These are phyloP conservation scores for Microctonus brassicae DNA, from an alignment of 2,888 invertebrate genomes.

Conservation along the genomic window DNA sequence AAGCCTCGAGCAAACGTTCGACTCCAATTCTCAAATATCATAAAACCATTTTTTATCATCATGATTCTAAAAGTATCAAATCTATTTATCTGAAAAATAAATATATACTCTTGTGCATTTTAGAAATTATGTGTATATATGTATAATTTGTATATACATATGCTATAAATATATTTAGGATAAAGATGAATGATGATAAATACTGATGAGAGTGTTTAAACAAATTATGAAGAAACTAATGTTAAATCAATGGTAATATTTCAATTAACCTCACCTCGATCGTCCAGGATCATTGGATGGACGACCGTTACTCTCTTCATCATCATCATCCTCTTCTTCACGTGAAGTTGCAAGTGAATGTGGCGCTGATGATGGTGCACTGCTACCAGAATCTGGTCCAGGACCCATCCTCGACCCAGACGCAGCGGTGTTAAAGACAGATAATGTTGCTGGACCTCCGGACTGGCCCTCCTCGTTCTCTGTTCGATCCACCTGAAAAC, in stretches of 20 bases:
- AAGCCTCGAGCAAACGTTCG: slow-evolving; percentile 4
- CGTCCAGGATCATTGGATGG: slow-evolving; percentile 62
- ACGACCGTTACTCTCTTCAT: slow-evolving; percentile 72
- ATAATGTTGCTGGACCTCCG: slow-evolving; percentile 61
- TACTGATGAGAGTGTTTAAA: slow-evolving; percentile 60
- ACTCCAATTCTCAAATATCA: slow-evolving; percentile 8
- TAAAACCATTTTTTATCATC: background rate
- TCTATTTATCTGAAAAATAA: background rate
- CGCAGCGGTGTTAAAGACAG: slow-evolving; percentile 59
- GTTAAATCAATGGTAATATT: too few relatives aligned
- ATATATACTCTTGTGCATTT: background rate
- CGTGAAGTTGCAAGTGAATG: slow-evolving; percentile 77
- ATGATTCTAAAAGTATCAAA: background rate
- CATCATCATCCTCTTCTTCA: slow-evolving; percentile 74
- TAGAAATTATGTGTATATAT: too few relatives aligned
- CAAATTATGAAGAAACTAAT: too few relatives aligned
- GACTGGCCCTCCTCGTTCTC: slow-evolving; percentile 66
- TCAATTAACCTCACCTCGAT: slow-evolving; percentile 67
- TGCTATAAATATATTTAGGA: background rate
- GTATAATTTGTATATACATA: background rate
- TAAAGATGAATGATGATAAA: background rate
- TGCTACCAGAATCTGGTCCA: slow-evolving; percentile 67
- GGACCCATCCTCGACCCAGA: slow-evolving; percentile 67
- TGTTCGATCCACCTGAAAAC: slow-evolving; percentile 66
- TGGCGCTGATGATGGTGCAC: slow-evolving; percentile 66